Evolutionary conservation across 2,797 vertebrate species (phyloP).

Genomic region (Enteromius radiatus): DNA sequence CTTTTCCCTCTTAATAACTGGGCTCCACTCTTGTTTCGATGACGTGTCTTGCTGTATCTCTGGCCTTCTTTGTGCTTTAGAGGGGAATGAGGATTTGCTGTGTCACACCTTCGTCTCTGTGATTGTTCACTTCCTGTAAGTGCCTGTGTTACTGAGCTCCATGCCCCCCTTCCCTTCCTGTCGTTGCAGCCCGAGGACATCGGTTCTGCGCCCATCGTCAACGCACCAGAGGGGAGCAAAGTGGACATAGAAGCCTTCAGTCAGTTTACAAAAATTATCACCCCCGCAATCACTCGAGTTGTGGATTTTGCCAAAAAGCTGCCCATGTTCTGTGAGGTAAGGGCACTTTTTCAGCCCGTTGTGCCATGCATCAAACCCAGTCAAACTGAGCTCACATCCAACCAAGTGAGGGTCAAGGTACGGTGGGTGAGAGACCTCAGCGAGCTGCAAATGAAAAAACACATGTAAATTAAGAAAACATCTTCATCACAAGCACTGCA

Average conservation of each 20-base stretch:
- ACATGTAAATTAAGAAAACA: not conserved
- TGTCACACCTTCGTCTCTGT: conserved; percentile 50
- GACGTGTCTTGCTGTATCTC: conserved; percentile 45
- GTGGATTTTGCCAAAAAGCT: conserved; percentile 99
- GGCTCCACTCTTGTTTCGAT: conserved; percentile 23
- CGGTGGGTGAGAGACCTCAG: not conserved
- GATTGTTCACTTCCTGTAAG: conserved; percentile 30
- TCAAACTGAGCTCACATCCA: not conserved
- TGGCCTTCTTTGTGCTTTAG: conserved; percentile 47
- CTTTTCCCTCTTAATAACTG: conserved; percentile 52
- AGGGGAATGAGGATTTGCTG: conserved; percentile 58
- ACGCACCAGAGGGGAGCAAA: conserved; percentile 93
- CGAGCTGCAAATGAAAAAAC: not conserved
- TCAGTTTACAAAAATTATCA: conserved; percentile 99
- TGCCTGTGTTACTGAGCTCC: conserved; percentile 26
- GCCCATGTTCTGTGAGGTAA: conserved; percentile 99
- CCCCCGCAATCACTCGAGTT: conserved; percentile 99
- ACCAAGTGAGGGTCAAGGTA: not conserved
- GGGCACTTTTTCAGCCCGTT: not conserved
- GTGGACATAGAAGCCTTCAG: conserved; percentile 99
- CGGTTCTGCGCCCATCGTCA: conserved; percentile 92
- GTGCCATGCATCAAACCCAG: not conserved
- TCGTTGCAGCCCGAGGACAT: conserved; percentile 91
- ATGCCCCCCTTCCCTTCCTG: conserved; percentile 36
- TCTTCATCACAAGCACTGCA: not conserved